Evolutionary conservation across 2,113 vertebrate genomes (phyloP), one percentile per base, ranked within the genome.

Genomic region (Lasiurus cinereus): DNA sequence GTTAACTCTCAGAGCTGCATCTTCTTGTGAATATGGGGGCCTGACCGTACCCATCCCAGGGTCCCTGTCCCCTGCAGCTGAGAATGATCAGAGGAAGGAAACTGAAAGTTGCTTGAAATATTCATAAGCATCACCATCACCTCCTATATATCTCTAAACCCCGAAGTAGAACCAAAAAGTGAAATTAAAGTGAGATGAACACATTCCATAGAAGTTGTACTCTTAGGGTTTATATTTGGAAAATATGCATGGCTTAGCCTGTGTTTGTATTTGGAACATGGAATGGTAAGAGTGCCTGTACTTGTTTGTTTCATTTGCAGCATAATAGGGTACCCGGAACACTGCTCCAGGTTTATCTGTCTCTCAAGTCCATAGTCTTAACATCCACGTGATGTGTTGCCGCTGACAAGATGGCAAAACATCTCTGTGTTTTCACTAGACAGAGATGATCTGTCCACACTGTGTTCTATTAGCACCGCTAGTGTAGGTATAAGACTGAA

Each of bases 391-490:
- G 13, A 10, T 8, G 4, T 86, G 70, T 3, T 78, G 36, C 14
- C 36, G 43, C 1, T 33, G 29, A 77, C 0, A 46, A 43, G n/a
- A 19, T 0, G 0, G 15, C 14, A 31, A 46, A 6, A 43, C 39
- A 15, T n/a, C n/a, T n/a, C n/a, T n/a, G n/a, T n/a, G 15, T 13
- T 76, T 66, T 87, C 8, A 80, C 8, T 74, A 66, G 43, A 72
- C 8, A 14, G 18, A 86, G 67, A 52, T 24, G 22, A 74, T 21
- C 7, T 7, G 18, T 72, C 46, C 8, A 59, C 24, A 64, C 13
- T 22, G 54, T 21, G 64, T 3, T 14, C 21, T 50, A 31, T 52
- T 67, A 73, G 1, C 15, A 31, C n/a, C 5, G 14, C 22, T 22
- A 7, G 14, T 3, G 29, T 50, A 31, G 22, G 24, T 3, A 1